Conservation (phyloP, 1,140 invertebrate genomes). For the Drosophila nannoptera region DNA sequence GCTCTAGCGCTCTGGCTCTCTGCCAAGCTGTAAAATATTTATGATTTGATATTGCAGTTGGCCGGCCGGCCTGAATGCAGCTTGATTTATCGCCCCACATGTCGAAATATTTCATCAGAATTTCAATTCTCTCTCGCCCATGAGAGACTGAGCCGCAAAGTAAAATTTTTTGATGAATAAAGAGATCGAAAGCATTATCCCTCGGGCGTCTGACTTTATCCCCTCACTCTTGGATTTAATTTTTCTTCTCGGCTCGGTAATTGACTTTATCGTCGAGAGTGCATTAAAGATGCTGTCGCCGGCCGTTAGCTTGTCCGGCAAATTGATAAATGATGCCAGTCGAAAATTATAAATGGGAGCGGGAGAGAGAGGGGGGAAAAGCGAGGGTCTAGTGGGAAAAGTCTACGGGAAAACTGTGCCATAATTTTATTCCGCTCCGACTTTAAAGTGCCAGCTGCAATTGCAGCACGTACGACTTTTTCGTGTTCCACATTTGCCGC, state of each 20-base stretch:
- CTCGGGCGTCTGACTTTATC: too few relatives aligned
- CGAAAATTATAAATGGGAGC: conserved; percentile 10
- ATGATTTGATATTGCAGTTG: conserved; percentile 35
- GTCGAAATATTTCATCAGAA: conserved; percentile 20
- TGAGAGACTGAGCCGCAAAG: too few relatives aligned
- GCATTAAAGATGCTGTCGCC: conserved; percentile 23
- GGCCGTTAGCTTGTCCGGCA: conserved; percentile 15
- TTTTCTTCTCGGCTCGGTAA: conserved; percentile 12
- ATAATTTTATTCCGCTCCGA: conserved; percentile 26
- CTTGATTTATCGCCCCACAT: conserved; percentile 30
- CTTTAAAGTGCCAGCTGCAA: conserved; percentile 23
- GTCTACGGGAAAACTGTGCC: conserved; percentile 16
- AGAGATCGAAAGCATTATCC: too few relatives aligned
- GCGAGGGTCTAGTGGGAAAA: conserved; percentile 4
- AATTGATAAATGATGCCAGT: conserved; percentile 33
- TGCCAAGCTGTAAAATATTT: conserved; percentile 50
- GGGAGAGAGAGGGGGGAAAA: background rate
- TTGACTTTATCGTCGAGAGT: conserved; percentile 21
- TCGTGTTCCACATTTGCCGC: background rate
- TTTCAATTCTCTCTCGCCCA: conserved; percentile 22
- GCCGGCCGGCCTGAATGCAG: background rate
- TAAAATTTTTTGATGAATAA: too few relatives aligned
- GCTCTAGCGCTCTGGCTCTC: background rate
- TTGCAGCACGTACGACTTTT: conserved; percentile 34
- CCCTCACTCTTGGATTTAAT: background rate